Evolutionary conservation across 2,888 invertebrate species (phyloP).

Genomic region (Chrysodeixis includens): DNA sequence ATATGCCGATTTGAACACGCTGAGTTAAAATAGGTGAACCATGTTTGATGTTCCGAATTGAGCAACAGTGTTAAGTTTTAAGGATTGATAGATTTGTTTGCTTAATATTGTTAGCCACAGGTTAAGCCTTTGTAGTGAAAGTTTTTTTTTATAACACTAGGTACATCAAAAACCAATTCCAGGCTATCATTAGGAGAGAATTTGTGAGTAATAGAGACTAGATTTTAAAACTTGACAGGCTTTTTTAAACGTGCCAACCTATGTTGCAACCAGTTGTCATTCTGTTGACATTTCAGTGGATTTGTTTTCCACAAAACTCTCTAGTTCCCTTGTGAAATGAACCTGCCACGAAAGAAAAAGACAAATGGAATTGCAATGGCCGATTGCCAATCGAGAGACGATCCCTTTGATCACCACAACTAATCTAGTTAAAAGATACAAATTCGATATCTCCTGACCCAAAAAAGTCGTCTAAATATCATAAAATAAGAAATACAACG

Average conservation of each 20-base stretch:
- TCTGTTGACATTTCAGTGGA: not conserved
- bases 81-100: too few species aligned
- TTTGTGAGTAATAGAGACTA: too few species aligned
- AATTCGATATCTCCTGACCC: slow-evolving; percentile 3
- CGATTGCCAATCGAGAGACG: not conserved
- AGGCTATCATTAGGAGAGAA: too few species aligned
- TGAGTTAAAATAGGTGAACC: not conserved
- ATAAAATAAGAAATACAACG: not conserved
- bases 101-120: too few species aligned
- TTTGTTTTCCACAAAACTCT: not conserved
- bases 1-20: not conserved
- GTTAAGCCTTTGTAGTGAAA: too few species aligned
- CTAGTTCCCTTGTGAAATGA: not conserved
- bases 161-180: too few species aligned
- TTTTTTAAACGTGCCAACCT: not conserved
- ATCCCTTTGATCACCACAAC: not conserved
- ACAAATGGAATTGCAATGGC: not conserved
- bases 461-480: not conserved
- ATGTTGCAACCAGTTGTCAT: not conserved
- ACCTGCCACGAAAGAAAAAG: not conserved
- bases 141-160: too few species aligned
- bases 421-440: not conserved
- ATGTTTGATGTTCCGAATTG: too few species aligned
- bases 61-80: too few species aligned
- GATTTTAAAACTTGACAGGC: too few species aligned